A percentile compares a stretch with the other conserved stretches of the same genome.
These are phyloP conservation scores for Cariama cristata DNA, from an alignment of 2,113 vertebrate species.

Conservation along the genomic window DNA sequence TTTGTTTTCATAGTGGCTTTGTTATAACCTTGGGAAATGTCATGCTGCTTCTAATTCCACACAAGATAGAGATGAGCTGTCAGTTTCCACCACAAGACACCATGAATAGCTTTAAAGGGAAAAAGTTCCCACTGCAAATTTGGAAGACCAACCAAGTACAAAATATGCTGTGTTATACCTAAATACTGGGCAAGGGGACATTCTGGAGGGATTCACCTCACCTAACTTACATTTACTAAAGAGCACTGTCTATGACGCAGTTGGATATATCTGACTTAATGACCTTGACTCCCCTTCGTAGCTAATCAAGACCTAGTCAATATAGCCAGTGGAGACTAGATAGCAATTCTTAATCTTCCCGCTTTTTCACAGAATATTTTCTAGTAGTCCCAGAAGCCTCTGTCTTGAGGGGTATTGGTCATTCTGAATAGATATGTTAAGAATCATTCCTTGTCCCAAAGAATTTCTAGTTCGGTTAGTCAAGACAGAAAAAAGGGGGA, in stretches of 20 bases:
- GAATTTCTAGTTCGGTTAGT: conserved; percentile 6
- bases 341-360: neutral
- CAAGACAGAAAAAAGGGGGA: neutral
- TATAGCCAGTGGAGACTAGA: neutral
- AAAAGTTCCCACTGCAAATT: neutral
- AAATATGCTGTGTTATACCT: neutral
- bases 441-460: neutral
- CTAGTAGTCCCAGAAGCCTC: neutral
- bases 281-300: neutral
- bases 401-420: neutral
- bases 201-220: neutral
- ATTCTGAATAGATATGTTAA: neutral
- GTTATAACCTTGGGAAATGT: conserved; percentile 41
- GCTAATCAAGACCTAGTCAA: neutral
- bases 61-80: neutral
- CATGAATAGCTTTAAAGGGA: neutral
- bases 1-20: conserved; percentile 32
- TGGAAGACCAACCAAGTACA: conserved; percentile 1
- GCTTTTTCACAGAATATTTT: neutral
- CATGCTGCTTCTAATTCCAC: conserved; percentile 34
- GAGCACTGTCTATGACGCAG: fast-evolving
- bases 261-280: neutral
- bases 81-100: neutral
- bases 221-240: neutral
- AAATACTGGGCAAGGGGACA: neutral